Conservation (phyloP, 2,888 invertebrate species). For the Protophormia terraenovae region DNA sequence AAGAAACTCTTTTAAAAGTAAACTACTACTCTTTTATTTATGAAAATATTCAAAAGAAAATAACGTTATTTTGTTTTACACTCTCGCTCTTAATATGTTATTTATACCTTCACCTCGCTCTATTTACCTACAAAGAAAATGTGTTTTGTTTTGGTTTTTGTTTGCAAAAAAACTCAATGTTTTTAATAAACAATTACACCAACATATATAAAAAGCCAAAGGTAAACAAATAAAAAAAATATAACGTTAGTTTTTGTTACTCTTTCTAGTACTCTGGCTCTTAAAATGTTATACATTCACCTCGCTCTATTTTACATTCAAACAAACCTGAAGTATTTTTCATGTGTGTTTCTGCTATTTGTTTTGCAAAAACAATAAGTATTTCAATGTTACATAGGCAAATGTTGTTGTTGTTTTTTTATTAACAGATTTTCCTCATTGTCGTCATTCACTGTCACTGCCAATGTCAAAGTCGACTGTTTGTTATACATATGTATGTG, state of each 20-base stretch:
- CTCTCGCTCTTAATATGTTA: too few species aligned
- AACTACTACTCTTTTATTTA: too few species aligned
- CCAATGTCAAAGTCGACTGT: constrained; percentile 71
- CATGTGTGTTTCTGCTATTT: not conserved
- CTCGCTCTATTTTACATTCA: constrained; percentile 8
- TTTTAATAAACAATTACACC: too few species aligned
- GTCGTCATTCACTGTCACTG: constrained; percentile 68
- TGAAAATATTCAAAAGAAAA: too few species aligned
- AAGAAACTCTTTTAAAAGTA: too few species aligned
- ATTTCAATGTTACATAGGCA: constrained; percentile 38
- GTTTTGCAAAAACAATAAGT: constrained; percentile 24
- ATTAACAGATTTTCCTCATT: constrained; percentile 64
- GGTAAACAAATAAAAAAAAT: not conserved
- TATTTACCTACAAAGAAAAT: too few species aligned
- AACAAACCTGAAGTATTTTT: not conserved
- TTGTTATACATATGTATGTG: not conserved
- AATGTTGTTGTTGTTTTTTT: constrained; percentile 15
- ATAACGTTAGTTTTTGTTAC: not conserved
- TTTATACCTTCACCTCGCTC: too few species aligned
- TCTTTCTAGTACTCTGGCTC: too few species aligned
- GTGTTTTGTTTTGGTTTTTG: too few species aligned
- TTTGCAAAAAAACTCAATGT: too few species aligned
- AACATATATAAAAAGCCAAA: too few species aligned
- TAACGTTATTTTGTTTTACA: too few species aligned
- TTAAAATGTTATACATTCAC: constrained; percentile 23